Evolutionary conservation across 2,113 vertebrate species (phyloP), one percentile per base, ranked within the genome.

Genomic region (Excalfactoria chinensis): DNA sequence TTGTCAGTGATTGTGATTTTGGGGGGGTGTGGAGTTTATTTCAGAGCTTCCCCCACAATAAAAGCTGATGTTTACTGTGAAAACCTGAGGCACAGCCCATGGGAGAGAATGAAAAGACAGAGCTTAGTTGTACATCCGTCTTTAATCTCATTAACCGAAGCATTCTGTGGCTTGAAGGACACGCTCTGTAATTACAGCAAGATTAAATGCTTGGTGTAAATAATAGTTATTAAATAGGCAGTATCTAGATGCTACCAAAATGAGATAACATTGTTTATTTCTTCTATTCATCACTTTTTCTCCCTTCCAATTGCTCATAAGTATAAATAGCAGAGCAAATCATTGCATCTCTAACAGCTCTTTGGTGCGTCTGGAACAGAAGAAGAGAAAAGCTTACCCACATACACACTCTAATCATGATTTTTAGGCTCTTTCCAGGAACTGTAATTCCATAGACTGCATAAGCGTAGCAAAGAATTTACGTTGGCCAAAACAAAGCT

Each of bases 151-250:
- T 88, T 90, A 67, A 34, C 30, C 32, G 40, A 74, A 85, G 55
- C 35, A 28, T 55, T 77, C 63, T 86, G 89, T 51, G 66, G 88
- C 93, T 85, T 22, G 4, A 58, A 83, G 87, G 60, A 23, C 73
- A 94, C 75, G 80, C 22, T 2, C 13, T 51, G 11, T 88, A 43
- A 94, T 97, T 95, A 90, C 93, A 91, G 84, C 43, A 28, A 49
- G 48, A 92, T 95, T 87, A 93, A 95, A 82, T 64, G 86, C 90
- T 86, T 75, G 76, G 74, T 90, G 88, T 89, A 91, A 95, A 85
- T 80, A 93, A 92, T 69, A 85, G 85, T 94, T 94, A 94, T 95
- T 96, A 95, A 94, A 95, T 55, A 60, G 74, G 73, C 90, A 95
- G 40, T 76, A 81, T 84, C 56, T 63, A 70, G 73, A 37, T 64